These are phyloP conservation scores for Thymallus thymallus DNA, from an alignment of 2,113 vertebrate genomes.

Conservation along the genomic window DNA sequence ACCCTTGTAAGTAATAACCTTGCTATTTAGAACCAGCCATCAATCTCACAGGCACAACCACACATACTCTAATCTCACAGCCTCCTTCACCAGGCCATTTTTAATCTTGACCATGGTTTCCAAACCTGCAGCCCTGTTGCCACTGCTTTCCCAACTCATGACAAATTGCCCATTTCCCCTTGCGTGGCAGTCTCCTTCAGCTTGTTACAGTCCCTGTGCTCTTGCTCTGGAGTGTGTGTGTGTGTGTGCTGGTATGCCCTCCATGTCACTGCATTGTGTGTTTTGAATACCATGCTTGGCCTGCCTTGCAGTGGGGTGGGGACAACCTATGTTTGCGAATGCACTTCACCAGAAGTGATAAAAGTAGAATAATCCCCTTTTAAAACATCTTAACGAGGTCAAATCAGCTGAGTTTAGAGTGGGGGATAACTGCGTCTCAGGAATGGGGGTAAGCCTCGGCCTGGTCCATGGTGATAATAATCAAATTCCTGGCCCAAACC, in stretches of 20 bases:
- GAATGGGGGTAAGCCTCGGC: conserved; percentile 65
- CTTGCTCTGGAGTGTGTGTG: conserved; percentile 1
- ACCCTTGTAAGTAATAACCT: conserved; percentile 67
- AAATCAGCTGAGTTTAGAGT: conserved; percentile 57
- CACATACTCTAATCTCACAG: conserved; percentile 70
- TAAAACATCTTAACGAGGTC: conserved; percentile 73
- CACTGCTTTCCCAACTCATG: conserved; percentile 64
- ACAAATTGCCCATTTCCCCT: conserved; percentile 70
- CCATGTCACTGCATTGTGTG: conserved; percentile 24
- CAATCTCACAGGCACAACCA: conserved; percentile 70
- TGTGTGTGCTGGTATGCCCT: conserved; percentile 3
- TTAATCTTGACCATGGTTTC: conserved; percentile 70
- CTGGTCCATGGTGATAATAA: conserved; percentile 73
- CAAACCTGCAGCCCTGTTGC: conserved; percentile 60
- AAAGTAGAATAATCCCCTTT: conserved; percentile 75
- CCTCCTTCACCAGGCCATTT: conserved; percentile 59
- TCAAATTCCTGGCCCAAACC: conserved; percentile 75
- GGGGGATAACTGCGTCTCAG: conserved; percentile 53
- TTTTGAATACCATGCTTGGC: conserved; percentile 41
- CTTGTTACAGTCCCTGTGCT: neutral
- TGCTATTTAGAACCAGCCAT: conserved; percentile 67
- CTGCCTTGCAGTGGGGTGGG: conserved; percentile 22
- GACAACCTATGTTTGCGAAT: conserved; percentile 64
- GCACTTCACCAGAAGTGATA: conserved; percentile 69
- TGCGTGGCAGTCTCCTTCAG: conserved; percentile 53